Evolutionary conservation across 2,113 vertebrate genomes (phyloP).

Genomic region (Pseudopipra pipra): DNA sequence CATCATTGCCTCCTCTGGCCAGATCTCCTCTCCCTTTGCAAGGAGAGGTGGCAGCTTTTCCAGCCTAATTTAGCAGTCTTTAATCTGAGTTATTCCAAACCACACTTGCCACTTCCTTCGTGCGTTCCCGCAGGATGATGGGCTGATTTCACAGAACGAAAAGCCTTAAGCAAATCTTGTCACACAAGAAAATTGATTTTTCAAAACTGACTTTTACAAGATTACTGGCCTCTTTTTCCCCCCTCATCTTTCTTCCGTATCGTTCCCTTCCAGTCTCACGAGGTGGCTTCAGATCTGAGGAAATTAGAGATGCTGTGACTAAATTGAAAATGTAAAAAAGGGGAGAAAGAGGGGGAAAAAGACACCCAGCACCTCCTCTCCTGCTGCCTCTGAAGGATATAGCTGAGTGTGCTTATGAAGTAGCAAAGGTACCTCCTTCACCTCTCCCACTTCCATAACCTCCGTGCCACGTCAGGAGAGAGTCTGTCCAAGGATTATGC

Average conservation of each 20-base stretch:
- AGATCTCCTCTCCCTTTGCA: not conserved
- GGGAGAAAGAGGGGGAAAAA: not conserved
- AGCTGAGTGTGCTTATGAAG: not conserved
- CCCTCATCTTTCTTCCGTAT: slow-evolving; percentile 22
- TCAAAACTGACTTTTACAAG: slow-evolving; percentile 68
- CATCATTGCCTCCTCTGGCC: not conserved
- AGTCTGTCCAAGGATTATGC: not conserved
- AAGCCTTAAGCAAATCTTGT: slow-evolving; percentile 65
- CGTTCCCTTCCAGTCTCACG: slow-evolving; percentile 49
- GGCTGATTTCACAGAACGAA: slow-evolving; percentile 65
- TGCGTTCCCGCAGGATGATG: slow-evolving; percentile 45
- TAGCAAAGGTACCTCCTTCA: not conserved
- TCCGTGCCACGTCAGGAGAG: fast-evolving
- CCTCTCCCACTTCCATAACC: not conserved
- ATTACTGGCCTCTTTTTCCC: not conserved
- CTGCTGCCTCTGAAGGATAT: not conserved
- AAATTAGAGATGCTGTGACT: slow-evolving; percentile 62
- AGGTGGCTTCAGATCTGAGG: slow-evolving; percentile 56
- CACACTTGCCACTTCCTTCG: slow-evolving; percentile 44
- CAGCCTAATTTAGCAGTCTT: slow-evolving; percentile 61
- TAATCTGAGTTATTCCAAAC: slow-evolving; percentile 62
- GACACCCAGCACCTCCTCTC: not conserved
- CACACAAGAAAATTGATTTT: slow-evolving; percentile 69
- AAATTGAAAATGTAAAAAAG: slow-evolving; percentile 50
- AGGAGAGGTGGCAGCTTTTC: not conserved